Evolutionary conservation across 2,888 invertebrate species (phyloP), one percentile per base, ranked within the genome.

Genomic region (Amphipoea lucens): DNA sequence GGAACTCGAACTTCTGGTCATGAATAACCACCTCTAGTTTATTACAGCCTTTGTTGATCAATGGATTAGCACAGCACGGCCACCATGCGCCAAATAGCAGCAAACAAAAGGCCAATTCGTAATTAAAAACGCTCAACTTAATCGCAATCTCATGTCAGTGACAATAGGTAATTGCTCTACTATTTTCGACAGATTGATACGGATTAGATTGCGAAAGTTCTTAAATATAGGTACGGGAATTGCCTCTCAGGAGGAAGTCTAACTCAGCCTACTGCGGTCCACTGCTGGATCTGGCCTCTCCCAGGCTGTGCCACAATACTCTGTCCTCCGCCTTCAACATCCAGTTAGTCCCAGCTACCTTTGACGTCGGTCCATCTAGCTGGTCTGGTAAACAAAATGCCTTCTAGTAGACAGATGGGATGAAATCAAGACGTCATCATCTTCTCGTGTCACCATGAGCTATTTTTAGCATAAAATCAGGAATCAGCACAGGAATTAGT

Each of bases 1-100:
- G 85, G 51, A 80, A 80, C 65, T 66, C 11, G 42, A 45, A 66
- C 7, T 60, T 84, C 81, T 81, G 66, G 60, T 45, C 79, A 70
- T 66, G 57, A 83, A 70, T 66, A 60, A 70, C 23, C 36, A 40
- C 5, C 12, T 63, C 9, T 2, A 40, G 57, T n/a, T 70, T 78
- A 48, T 63, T 69, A 60, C n/a, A 48, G 51, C 1, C 11, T 36
- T 51, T 42, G 48, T 62, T 68, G 60, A 78, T 80, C 17, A 67
- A 80, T 78, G 23, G 83, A 2, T 54, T 78, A 83, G 42, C 42
- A 73, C n/a, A 4, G 23, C n/a, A 71, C 9, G 17, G 42, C 7
- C 17, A 40, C n/a, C 14, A 29, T 62, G 40, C 14, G 14, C 12
- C 14, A 40, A 1, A 3, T 51, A 62, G 23, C 60, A 14, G 9